Evolutionary conservation across 2,888 invertebrate species (phyloP).

Genomic region (Eilema sororculum): DNA sequence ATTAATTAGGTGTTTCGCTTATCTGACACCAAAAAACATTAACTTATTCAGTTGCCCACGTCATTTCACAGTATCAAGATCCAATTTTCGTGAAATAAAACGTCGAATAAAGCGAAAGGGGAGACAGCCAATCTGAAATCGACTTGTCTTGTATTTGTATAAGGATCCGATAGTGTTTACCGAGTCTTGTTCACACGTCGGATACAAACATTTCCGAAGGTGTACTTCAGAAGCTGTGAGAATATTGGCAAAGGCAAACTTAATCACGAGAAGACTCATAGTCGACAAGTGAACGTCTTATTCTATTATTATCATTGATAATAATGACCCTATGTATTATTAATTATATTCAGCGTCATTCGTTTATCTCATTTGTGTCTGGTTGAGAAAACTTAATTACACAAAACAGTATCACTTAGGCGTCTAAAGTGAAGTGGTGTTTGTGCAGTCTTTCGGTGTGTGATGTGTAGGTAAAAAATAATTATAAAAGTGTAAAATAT

Average conservation of each 20-base stretch:
- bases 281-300: slow-evolving; percentile 42
- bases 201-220: slow-evolving; percentile 40
- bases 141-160: slow-evolving; percentile 52
- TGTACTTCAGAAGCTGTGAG: slow-evolving; percentile 28
- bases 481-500: slow-evolving; percentile 28
- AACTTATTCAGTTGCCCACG: slow-evolving; percentile 24
- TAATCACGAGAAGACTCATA: slow-evolving; percentile 36
- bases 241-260: slow-evolving; percentile 34
- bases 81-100: slow-evolving; percentile 19
- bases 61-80: slow-evolving; percentile 22
- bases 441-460: slow-evolving; percentile 50
- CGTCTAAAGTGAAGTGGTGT: slow-evolving; percentile 70
- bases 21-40: slow-evolving; percentile 20
- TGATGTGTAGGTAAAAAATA: slow-evolving; percentile 36
- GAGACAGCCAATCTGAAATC: slow-evolving; percentile 31
- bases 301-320: slow-evolving; percentile 55
- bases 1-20: slow-evolving; percentile 26
- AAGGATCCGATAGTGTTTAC: slow-evolving; percentile 62
- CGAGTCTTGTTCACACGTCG: slow-evolving; percentile 56
- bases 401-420: slow-evolving; percentile 77
- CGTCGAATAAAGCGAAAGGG: slow-evolving; percentile 33
- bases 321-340: slow-evolving; percentile 66
- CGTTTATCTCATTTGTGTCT: slow-evolving; percentile 77
- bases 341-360: slow-evolving; percentile 62
- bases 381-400: slow-evolving; percentile 67